Evolutionary conservation across 1,140 invertebrate species (phyloP).

Genomic region (Cardiocondyla obscurior): DNA sequence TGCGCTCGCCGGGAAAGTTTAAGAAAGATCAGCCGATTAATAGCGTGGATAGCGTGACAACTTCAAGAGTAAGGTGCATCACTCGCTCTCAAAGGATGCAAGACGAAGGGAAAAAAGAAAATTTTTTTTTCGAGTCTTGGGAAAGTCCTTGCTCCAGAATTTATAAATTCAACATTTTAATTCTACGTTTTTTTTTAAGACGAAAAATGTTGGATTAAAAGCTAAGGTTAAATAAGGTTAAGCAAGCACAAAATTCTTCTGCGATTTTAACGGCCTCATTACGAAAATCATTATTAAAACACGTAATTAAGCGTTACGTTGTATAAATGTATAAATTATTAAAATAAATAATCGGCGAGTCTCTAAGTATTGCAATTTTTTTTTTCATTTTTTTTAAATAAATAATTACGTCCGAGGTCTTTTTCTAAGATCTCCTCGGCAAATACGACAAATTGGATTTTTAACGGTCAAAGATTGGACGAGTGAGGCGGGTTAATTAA

Average conservation of each 20-base stretch:
- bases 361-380: neutral
- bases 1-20: constrained; percentile 34
- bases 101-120: neutral
- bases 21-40: constrained; percentile 32
- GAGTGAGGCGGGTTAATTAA: neutral
- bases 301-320: neutral
- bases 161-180: constrained; percentile 16
- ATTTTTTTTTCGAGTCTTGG: neutral
- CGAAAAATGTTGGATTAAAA: neutral
- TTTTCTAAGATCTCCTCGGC: neutral
- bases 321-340: neutral
- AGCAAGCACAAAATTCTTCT: neutral
- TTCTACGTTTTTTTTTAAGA: neutral
- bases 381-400: neutral
- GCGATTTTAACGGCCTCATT: neutral
- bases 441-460: neutral
- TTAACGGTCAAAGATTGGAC: neutral
- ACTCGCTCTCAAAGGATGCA: neutral
- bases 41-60: constrained; percentile 26
- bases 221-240: neutral
- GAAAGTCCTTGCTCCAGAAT: neutral
- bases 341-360: neutral
- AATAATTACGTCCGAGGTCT: no score
- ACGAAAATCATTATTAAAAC: neutral
- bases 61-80: constrained; percentile 9